Percentiles rank a stretch among this genome's conserved stretches.
Conservation (phyloP, 1,140 invertebrate species). For the Pseudomyrmex cubaensis region DNA sequence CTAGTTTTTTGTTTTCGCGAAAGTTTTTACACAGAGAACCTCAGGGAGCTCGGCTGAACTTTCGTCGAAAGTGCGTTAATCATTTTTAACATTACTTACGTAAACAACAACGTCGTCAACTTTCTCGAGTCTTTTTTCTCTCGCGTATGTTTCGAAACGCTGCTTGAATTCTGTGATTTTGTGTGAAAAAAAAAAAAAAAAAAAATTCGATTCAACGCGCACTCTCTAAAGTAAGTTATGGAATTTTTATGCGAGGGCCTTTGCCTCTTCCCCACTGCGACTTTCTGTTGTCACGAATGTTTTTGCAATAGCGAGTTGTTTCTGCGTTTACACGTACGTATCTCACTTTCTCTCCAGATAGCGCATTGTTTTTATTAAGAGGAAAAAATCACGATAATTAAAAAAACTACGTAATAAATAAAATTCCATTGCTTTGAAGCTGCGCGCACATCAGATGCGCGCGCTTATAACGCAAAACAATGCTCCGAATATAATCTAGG, state of each 20-base stretch:
- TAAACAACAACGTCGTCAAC: background rate
- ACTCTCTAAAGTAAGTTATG: too few species aligned
- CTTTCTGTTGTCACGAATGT: too few species aligned
- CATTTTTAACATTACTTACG: slow-evolving; percentile 43
- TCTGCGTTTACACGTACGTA: too few species aligned
- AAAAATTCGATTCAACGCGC: too few species aligned
- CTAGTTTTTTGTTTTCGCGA: too few species aligned
- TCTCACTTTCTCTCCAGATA: too few species aligned
- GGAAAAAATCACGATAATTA: slow-evolving; percentile 3
- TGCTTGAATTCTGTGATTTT: slow-evolving; percentile 26
- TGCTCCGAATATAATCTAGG: background rate
- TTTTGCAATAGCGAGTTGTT: too few species aligned
- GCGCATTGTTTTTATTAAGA: background rate
- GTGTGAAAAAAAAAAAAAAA: too few species aligned
- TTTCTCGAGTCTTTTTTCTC: slow-evolving; percentile 32
- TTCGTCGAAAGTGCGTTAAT: slow-evolving; percentile 41
- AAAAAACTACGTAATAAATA: background rate
- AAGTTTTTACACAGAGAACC: too few species aligned
- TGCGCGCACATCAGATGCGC: background rate
- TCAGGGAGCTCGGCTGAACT: background rate
- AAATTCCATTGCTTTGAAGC: background rate
- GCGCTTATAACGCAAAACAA: background rate
- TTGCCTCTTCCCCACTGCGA: too few species aligned
- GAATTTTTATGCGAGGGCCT: too few species aligned
- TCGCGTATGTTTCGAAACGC: background rate